These are phyloP conservation scores for Drosophila arizonae DNA, from an alignment of 1,140 invertebrate species.

Conservation along the genomic window DNA sequence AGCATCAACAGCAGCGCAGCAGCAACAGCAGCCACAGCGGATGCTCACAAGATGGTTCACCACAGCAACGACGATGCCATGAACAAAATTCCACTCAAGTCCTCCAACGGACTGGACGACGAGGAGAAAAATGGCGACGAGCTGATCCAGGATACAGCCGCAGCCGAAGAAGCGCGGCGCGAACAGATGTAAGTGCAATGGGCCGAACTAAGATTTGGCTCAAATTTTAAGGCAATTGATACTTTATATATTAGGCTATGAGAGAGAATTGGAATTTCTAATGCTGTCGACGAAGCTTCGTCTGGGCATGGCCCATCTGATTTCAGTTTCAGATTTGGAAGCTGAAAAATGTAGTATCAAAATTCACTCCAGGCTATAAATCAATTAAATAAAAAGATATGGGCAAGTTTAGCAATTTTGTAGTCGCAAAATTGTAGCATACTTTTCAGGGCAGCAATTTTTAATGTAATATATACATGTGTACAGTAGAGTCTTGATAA, in stretches of 20 bases:
- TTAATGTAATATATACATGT: not conserved
- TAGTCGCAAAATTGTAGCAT: not conserved
- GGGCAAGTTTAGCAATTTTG: too few species aligned
- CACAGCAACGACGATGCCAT: slow-evolving; percentile 78
- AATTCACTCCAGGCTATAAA: too few species aligned
- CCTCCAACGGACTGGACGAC: slow-evolving; percentile 69
- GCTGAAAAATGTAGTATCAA: too few species aligned
- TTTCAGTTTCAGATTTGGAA: not conserved
- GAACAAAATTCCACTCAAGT: slow-evolving; percentile 81
- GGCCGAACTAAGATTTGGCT: too few species aligned
- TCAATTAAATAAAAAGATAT: too few species aligned
- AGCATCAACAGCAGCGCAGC: slow-evolving; percentile 29
- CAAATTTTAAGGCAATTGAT: too few species aligned
- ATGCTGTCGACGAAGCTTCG: not conserved
- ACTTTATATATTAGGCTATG: too few species aligned
- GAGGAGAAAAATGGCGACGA: slow-evolving; percentile 80
- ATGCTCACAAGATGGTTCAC: slow-evolving; percentile 81
- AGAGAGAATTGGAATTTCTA: too few species aligned
- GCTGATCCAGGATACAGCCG: slow-evolving; percentile 72
- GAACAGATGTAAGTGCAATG: slow-evolving; percentile 68
- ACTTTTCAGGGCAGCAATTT: slow-evolving; percentile 4
- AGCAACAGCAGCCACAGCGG: slow-evolving; percentile 48
- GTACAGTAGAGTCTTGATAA: too few species aligned
- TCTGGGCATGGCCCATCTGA: not conserved
- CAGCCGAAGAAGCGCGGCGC: slow-evolving; percentile 76